These are phyloP conservation scores for Fissipunctia ypsillon DNA, from an alignment of 2,888 invertebrate species.

Conservation along the genomic window DNA sequence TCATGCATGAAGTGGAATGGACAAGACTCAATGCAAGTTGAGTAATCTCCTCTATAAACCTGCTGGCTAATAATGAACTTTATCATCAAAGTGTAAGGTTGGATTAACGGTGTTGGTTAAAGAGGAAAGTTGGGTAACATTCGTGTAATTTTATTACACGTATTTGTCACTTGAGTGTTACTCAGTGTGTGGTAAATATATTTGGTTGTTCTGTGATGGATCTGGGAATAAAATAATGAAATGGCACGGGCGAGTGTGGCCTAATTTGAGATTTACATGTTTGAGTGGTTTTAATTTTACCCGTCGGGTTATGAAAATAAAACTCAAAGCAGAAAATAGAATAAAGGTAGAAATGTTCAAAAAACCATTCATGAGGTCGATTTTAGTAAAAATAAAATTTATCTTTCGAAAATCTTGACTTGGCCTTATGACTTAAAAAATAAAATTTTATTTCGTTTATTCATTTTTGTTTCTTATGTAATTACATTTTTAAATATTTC, in stretches of 20 bases:
- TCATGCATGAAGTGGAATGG: slow-evolving; percentile 67
- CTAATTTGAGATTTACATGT: slow-evolving; percentile 5
- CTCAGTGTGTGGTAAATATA: slow-evolving; percentile 33
- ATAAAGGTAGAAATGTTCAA: too few relatives aligned
- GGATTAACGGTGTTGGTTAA: neutral
- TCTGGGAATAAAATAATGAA: slow-evolving; percentile 17
- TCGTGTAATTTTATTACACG: slow-evolving; percentile 45
- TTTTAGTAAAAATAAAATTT: fast-evolving
- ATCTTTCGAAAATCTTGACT: too few relatives aligned
- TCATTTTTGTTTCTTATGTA: too few relatives aligned
- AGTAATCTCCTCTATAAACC: slow-evolving; percentile 31
- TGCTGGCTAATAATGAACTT: slow-evolving; percentile 19
- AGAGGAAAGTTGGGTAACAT: slow-evolving; percentile 15
- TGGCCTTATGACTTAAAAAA: too few relatives aligned
- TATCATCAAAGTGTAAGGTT: neutral
- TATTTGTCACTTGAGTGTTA: slow-evolving; percentile 42
- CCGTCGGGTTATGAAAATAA: neutral
- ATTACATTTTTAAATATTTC: too few relatives aligned
- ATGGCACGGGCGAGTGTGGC: neutral
- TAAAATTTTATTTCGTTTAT: too few relatives aligned
- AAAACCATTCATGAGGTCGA: too few relatives aligned
- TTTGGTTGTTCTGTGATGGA: slow-evolving; percentile 28
- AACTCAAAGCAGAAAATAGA: neutral
- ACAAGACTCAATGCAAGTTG: slow-evolving; percentile 55
- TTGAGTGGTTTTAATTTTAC: neutral